Base-by-base conservation (phyloP, 2,113 vertebrate genomes). In the Paralichthys olivaceus region DNA sequence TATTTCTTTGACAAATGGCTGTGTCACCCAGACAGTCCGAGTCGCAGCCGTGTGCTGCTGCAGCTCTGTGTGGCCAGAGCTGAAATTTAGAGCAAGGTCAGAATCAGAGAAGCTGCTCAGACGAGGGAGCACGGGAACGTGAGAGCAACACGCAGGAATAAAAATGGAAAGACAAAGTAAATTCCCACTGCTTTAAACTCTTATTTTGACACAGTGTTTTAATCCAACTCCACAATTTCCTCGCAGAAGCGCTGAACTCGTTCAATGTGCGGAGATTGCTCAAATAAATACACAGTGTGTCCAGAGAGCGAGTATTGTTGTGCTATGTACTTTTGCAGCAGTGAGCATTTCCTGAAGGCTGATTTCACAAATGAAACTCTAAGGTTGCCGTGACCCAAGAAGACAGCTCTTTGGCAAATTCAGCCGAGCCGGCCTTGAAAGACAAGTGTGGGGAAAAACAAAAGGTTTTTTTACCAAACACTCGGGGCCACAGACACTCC, bases 361-460 rank as follows among this genome's bases (percentile, higher is more conserved):
- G 77, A 88, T 89, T 80, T 75, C 79, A 84, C 85, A 90, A 89
- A 89, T 80, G 67, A 87, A 89, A 87, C 66, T 60, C 77, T 59
- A 67, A 93, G 92, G 89, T 93, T 89, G 79, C 89, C 78, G 34
- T 92, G 91, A 94, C 93, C 92, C 81, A 79, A 64, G 69, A 72
- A 89, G 89, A 87, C 91, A 88, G 85, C 47, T 86, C 88, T 91
- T 82, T 93, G 90, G 90, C 90, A 89, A 86, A 85, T 86, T 89
- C 84, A 85, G 74, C 58, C 61, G 25, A 40, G 58, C 20, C 51
- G 65, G 62, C 92, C 93, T 93, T 93, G 93, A 83, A 86, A 73
- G 77, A 75, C 69, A 66, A 85, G 80, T 70, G 81, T 74, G 57
- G 72, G 83, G 84, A 84, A 83, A 83, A 91, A 84, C 62, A 89